These are phyloP conservation scores for Drosophila lacteicornis DNA, from an alignment of 1,140 invertebrate species.

Conservation along the genomic window DNA sequence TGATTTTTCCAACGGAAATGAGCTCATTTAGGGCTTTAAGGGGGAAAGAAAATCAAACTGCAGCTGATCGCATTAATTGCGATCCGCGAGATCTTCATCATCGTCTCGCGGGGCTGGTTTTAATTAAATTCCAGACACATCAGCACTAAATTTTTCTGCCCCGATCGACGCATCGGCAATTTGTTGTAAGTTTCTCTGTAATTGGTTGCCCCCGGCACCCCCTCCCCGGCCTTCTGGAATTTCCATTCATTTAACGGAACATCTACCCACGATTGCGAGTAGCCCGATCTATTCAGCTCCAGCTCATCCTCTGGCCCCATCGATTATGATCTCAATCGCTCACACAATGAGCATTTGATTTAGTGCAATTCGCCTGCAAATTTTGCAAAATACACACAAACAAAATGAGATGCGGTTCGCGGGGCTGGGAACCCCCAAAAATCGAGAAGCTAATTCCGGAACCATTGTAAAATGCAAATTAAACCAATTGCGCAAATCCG, in stretches of 20 bases:
- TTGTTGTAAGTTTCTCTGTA: constrained; percentile 68
- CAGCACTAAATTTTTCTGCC: constrained; percentile 34
- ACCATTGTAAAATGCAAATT: constrained; percentile 25
- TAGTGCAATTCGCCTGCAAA: constrained; percentile 62
- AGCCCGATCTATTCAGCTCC: constrained; percentile 7
- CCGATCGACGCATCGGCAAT: constrained; percentile 49
- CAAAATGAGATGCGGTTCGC: constrained; percentile 19
- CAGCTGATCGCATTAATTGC: constrained; percentile 54
- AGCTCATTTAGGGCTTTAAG: constrained; percentile 66
- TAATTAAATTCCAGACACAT: constrained; percentile 80
- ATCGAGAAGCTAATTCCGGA: constrained; percentile 5
- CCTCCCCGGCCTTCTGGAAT: constrained; percentile 50
- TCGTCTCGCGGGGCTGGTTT: constrained; percentile 48
- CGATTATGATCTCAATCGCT: constrained; percentile 69
- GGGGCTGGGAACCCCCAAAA: constrained; percentile 23
- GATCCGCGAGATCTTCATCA: constrained; percentile 42
- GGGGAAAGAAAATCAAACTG: constrained; percentile 47
- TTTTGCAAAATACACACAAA: constrained; percentile 45
- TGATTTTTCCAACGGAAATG: constrained; percentile 73
- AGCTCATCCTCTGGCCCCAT: constrained; percentile 36
- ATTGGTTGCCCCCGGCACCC: constrained; percentile 46
- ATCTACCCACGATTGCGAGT: constrained; percentile 42
- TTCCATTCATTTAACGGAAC: constrained; percentile 76
- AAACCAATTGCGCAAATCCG: constrained; percentile 22
- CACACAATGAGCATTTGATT: constrained; percentile 69